Conservation (phyloP, 2,888 invertebrate genomes). For the Drosophila colorata region DNA sequence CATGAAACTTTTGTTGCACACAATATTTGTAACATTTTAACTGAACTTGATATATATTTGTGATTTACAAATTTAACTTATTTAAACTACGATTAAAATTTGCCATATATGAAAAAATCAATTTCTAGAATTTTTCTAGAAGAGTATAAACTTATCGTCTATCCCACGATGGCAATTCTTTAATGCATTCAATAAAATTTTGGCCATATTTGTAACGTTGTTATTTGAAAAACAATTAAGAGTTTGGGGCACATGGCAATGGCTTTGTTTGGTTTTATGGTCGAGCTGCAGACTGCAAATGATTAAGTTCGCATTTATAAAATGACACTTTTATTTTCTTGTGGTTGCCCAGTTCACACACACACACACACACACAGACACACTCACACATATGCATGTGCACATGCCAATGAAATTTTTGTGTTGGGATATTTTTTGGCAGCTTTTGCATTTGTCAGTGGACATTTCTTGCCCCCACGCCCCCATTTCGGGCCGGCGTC, state of each 20-base stretch:
- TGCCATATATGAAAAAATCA: background rate
- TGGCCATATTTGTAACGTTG: background rate
- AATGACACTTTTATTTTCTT: conserved; percentile 71
- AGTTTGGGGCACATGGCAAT: conserved; percentile 8
- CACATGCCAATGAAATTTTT: conserved; percentile 14
- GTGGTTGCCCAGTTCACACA: conserved; percentile 43
- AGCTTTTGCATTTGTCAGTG: conserved; percentile 43
- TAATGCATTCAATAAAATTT: background rate
- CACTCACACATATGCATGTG: background rate
- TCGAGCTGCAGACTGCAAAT: conserved; percentile 54
- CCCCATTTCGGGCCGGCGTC: conserved; percentile 1
- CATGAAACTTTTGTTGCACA: no score
- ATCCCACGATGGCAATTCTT: background rate
- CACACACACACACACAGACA: conserved; percentile 10
- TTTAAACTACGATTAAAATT: background rate
- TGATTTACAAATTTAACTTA: background rate
- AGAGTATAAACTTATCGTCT: background rate
- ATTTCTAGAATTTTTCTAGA: background rate
- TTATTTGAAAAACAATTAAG: conserved; percentile 39
- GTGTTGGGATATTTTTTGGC: conserved; percentile 50
- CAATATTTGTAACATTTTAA: no score
- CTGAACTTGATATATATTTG: no score
- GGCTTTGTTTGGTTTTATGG: conserved; percentile 31
- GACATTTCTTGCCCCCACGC: conserved; percentile 23
- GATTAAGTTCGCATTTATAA: conserved; percentile 68